Evolutionary conservation across 2,888 invertebrate genomes (phyloP).

Genomic region (Philereme transversata): DNA sequence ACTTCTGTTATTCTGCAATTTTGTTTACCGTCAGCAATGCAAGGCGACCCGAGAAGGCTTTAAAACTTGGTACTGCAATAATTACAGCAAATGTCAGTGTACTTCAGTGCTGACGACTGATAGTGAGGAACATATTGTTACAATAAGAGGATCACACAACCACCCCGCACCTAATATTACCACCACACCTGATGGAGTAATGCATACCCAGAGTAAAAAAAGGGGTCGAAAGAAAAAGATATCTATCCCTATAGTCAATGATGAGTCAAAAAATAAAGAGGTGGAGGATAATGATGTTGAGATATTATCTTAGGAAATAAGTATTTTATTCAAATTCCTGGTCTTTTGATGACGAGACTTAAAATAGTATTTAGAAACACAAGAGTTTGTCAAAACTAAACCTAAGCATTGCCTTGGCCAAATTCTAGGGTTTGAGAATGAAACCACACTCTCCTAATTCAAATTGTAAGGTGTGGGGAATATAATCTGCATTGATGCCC

Average conservation of each 20-base stretch:
- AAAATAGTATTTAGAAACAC: no score
- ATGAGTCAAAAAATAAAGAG: slow-evolving; percentile 7
- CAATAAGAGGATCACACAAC: slow-evolving; percentile 51
- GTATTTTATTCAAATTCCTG: no score
- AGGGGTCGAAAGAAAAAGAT: slow-evolving; percentile 19
- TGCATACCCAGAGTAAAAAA: slow-evolving; percentile 21
- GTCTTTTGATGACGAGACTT: no score
- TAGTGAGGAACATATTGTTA: slow-evolving; percentile 47
- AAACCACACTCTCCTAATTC: no score
- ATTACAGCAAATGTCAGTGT: slow-evolving; percentile 51
- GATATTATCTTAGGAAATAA: neutral
- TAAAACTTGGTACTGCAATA: slow-evolving; percentile 57
- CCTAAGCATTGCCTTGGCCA: no score
- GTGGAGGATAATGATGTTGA: slow-evolving; percentile 10
- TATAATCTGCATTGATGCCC: no score
- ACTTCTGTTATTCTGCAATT: slow-evolving; percentile 47
- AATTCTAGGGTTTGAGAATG: no score
- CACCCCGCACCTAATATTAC: slow-evolving; percentile 48
- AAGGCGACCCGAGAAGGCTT: slow-evolving; percentile 50
- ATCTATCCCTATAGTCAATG: neutral
- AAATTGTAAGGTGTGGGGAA: no score
- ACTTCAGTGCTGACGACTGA: slow-evolving; percentile 49
- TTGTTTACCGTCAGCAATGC: slow-evolving; percentile 50
- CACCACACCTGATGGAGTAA: slow-evolving; percentile 45
- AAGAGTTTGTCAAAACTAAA: no score